A percentile compares a stretch with the other conserved stretches of the same genome.
These are phyloP conservation scores for Beris morrisii DNA, from an alignment of 2,888 invertebrate species.

Conservation along the genomic window DNA sequence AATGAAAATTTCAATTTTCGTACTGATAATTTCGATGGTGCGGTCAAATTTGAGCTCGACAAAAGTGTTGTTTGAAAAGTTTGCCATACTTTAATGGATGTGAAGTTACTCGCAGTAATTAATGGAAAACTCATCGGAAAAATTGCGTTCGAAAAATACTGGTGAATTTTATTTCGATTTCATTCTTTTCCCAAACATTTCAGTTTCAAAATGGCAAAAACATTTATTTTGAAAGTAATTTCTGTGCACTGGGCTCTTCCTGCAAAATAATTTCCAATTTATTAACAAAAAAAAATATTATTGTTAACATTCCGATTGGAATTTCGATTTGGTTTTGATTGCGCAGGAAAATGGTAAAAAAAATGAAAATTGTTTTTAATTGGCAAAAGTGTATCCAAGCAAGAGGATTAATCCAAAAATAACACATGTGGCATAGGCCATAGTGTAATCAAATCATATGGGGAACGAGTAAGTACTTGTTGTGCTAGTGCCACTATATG, in stretches of 20 bases:
- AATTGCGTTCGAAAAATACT: conserved; percentile 8
- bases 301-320: too few species aligned
- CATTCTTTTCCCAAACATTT: background rate
- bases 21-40: background rate
- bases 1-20: background rate
- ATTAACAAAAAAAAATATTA: too few species aligned
- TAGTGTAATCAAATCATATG: conserved; percentile 30
- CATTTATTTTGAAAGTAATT: too few species aligned
- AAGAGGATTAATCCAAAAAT: conserved; percentile 35
- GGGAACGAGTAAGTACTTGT: conserved; percentile 14
- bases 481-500: too few species aligned
- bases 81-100: background rate
- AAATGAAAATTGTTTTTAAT: conserved; percentile 14
- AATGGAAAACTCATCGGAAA: background rate
- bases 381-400: conserved; percentile 17
- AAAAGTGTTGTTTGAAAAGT: too few species aligned
- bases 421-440: conserved; percentile 32
- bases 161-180: background rate
- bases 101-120: background rate
- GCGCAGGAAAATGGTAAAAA: too few species aligned
- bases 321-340: too few species aligned
- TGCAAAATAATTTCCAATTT: too few species aligned
- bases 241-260: too few species aligned
- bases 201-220: too few species aligned
- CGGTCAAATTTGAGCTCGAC: background rate